Percentiles rank a stretch among this genome's conserved stretches.
Conservation (phyloP, 2,888 invertebrate genomes). For the Phyllotreta cruciferae region DNA sequence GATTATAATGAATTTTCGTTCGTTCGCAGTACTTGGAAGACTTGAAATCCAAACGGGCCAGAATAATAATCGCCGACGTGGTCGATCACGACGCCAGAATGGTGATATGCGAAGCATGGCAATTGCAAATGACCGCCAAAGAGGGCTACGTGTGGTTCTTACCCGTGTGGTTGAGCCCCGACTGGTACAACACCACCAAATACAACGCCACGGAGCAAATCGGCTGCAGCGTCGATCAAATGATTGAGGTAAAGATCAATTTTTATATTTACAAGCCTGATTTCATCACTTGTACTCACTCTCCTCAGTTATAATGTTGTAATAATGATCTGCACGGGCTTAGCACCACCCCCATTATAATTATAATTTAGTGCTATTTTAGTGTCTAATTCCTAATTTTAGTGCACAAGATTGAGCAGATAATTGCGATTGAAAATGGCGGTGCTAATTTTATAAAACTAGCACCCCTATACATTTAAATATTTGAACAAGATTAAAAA, state of each 20-base stretch:
- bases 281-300: too few relatives aligned
- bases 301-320: too few relatives aligned
- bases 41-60: conserved; percentile 70
- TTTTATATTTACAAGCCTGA: neutral
- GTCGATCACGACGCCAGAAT: conserved; percentile 75
- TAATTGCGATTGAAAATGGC: too few relatives aligned
- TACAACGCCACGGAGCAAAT: conserved; percentile 59
- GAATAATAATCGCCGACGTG: conserved; percentile 82
- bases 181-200: conserved; percentile 69
- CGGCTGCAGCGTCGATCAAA: conserved; percentile 68
- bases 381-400: too few relatives aligned
- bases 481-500: too few relatives aligned
- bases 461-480: too few relatives aligned
- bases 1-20: neutral
- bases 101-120: conserved; percentile 83
- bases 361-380: too few relatives aligned
- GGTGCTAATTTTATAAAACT: too few relatives aligned
- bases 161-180: conserved; percentile 72
- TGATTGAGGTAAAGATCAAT: conserved; percentile 62
- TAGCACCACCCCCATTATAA: too few relatives aligned
- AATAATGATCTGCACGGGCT: too few relatives aligned
- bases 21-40: conserved; percentile 67
- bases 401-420: too few relatives aligned
- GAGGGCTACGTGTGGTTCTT: conserved; percentile 88
- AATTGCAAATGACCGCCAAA: conserved; percentile 71